A percentile compares a stretch with the other conserved stretches of the same genome.
Evolutionary conservation across 2,797 vertebrate genomes (phyloP).

Genomic region (Lepidocolaptes lacrymiger): DNA sequence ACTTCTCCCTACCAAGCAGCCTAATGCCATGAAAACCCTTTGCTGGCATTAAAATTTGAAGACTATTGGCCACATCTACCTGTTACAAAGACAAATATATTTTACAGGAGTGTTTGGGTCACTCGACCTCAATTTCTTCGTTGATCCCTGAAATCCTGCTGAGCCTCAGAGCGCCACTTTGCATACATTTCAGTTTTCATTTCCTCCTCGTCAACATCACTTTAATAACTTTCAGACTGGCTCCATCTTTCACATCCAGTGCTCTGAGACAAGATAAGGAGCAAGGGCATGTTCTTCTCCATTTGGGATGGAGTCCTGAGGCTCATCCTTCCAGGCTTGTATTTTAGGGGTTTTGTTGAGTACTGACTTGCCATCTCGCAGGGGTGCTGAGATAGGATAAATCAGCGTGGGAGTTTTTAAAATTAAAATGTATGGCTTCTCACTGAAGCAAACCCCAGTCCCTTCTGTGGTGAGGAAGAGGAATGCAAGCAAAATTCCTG

Average conservation of each 20-base stretch:
- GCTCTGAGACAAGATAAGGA: neutral
- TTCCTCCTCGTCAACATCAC: neutral
- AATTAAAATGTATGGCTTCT: neutral
- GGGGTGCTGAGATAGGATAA: neutral
- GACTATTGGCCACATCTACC: neutral
- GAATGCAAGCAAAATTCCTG: neutral
- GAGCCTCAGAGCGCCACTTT: neutral
- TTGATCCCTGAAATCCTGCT: neutral
- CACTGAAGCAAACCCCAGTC: neutral
- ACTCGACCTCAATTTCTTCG: neutral
- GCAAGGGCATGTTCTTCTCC: neutral
- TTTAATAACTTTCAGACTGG: neutral
- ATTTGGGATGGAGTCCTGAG: neutral
- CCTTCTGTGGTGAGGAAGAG: neutral
- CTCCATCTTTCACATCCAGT: neutral
- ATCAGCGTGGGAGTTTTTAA: neutral
- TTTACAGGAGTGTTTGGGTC: neutral
- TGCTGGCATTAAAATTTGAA: neutral
- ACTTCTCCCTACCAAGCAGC: neutral
- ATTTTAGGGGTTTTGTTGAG: neutral
- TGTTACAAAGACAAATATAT: neutral
- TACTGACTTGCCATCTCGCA: neutral
- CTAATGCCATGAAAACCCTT: neutral
- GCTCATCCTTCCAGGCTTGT: neutral
- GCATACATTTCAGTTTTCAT: neutral